Base-by-base conservation (phyloP, 2,888 invertebrate genomes). In the Omphaloscelis lunosa region DNA sequence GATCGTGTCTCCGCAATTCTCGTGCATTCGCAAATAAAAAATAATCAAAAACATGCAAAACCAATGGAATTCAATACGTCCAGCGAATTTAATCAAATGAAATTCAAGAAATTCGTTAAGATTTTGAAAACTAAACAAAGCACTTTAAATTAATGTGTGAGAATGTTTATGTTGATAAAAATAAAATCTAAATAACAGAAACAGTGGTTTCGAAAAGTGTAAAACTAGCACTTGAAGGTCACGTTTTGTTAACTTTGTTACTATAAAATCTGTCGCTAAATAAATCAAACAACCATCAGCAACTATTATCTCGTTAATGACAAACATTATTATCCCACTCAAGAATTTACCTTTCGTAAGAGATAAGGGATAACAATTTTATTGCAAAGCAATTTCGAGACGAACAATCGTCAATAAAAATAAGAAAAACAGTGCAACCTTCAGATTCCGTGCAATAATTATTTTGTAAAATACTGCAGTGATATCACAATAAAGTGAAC, bases 291-390 rank as follows among this genome's bases (percentile, higher is more conserved):
- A 51, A 70, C 56, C 68, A 48, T 39, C 53, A 72, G 29, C 12
- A 62, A 56, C 68, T 76, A 72, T 82, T 78, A 86, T 80, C 61
- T 72, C 39, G 39, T 66, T 75, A 71, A 85, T 71, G 85, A 74
- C 75, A 75, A 79, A 72, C 70, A 62, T 70, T 67, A 82, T 80
- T 62, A 81, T 77, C 63, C 77, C 59, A 71, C 65, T 62, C 62
- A 72, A 75, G 78, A 79, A 72, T 85, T 72, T 82, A 85, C 85
- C 80, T 80, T 77, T 71, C 53, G 29, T 78, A 67, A 59, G 59
- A 88, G 84, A 84, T 88, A 87, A 82, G 70, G 82, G 58, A 71
- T 77, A 69, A 74, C 58, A 72, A 75, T n/a, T n/a, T n/a, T n/a
- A n/a, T 53, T 72, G 75, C 74, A 74, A 76, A 85, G 48, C 39